Evolutionary conservation across 2,113 vertebrate genomes (phyloP), one percentile per base, ranked within the genome.

Genomic region (Proteles cristata): DNA sequence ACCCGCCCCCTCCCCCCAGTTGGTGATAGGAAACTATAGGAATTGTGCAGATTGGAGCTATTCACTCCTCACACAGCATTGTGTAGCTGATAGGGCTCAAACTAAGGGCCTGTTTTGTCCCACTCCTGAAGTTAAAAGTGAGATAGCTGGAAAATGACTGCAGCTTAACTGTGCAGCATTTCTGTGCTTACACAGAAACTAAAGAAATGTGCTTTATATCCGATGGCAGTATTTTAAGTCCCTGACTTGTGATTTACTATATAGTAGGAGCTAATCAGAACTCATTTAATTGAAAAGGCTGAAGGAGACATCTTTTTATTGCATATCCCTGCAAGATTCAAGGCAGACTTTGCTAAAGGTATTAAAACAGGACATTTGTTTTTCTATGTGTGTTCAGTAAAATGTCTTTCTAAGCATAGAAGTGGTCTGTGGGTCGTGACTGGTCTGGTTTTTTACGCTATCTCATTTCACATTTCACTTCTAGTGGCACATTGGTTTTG

Each of bases 11-110:
- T 80, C 83, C 80, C 93, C 82, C 96, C 85, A 89, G 96, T 96
- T 88, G 95, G 31, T 94, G 84, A 98, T 95, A 95, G 82, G 89
- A 97, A 98, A 93, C 96, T 95, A 96, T 74, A 96, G 76, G 84
- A 97, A 97, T 97, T 93, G 91, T 96, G 68, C 82, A 95, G 82
- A 92, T 86, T 63, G 35, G 28, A 90, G 87, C 61, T 12, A 77
- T 43, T 93, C 21, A 31, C 11, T 77, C 31, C 69, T 98, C 91
- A 93, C 63, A 98, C 81, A 76, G 39, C 8, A 19, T 39, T 92
- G 84, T 81, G 55, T 88, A 94, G 86, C 92, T 79, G 95, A 77
- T 95, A 74, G 93, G 92, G 92, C 92, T 89, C 85, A 88, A 95
- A 88, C 88, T 77, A 55, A 93, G 87, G 55, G 48, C 69, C 80